These are phyloP conservation scores for Montipora capitata DNA, from an alignment of 92 coral and sea anemone genomes.

Conservation along the genomic window DNA sequence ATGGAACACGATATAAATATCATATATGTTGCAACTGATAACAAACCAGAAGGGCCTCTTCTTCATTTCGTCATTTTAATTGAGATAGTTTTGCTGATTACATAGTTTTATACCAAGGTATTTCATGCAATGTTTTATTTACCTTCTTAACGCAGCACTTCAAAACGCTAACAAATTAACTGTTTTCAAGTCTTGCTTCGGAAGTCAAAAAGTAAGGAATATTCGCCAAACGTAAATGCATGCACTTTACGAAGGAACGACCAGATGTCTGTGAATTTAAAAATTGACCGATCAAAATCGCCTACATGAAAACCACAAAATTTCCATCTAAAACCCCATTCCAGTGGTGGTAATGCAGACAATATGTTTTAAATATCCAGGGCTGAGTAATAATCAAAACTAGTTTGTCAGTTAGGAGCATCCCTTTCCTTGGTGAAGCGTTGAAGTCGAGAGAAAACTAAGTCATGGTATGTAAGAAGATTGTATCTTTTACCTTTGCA, in stretches of 20 bases:
- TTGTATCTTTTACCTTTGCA: background rate
- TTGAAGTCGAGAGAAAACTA: background rate
- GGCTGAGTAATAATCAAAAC: background rate
- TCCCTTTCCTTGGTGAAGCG: background rate
- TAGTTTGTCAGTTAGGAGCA: background rate
- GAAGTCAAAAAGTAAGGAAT: background rate
- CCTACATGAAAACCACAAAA: conserved; percentile 37
- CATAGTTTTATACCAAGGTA: background rate
- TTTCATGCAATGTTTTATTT: background rate
- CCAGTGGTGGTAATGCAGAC: conserved; percentile 8
- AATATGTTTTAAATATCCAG: conserved; percentile 16
- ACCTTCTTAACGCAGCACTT: background rate
- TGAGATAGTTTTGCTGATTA: conserved; percentile 2
- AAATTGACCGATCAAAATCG: conserved; percentile 19
- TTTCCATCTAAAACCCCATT: conserved; percentile 27
- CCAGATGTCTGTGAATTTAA: conserved; percentile 15
- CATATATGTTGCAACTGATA: background rate
- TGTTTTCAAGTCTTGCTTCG: background rate
- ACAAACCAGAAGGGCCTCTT: background rate
- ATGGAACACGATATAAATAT: background rate
- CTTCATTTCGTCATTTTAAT: conserved; percentile 7
- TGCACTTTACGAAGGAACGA: background rate
- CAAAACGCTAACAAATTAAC: background rate
- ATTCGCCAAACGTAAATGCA: background rate
- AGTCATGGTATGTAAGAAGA: conserved; percentile 25